Base-by-base conservation (phyloP, 2,113 vertebrate genomes). In the Lagopus muta region DNA sequence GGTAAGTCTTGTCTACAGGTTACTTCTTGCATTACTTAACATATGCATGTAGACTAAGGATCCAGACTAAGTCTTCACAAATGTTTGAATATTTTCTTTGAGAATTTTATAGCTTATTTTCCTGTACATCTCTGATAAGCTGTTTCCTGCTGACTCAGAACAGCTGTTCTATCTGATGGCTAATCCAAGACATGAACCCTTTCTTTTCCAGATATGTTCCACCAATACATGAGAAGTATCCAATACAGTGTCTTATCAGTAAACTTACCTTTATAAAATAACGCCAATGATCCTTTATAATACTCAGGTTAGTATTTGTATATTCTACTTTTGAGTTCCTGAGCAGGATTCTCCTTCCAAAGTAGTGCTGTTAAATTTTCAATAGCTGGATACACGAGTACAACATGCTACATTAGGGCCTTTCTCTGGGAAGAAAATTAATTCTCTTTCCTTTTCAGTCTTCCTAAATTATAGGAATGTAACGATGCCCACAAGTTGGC, bases 381-480 rank as follows among this genome's bases (percentile, higher is more conserved):
- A 57, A 8, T 57, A 80, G 38, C 4, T 30, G 36, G 11, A 21
- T 72, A n/a, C 40, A 57, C 1, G 3, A 55, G 16, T 78, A 11
- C 14, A 76, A 34, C 6, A 14, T 65, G 28, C 34, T 55, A 17
- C 52, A 38, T 43, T 38, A 73, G 25, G 43, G 7, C n/a, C 20
- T 25, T 40, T 52, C 10, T 76, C 40, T 70, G 36, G 18, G 13
- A 42, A 54, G 18, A 14, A 10, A 45, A 16, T 76, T 50, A n/a
- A 27, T 76, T 79, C 6, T 82, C 18, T 88, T 89, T 91, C 21
- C 12, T 73, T 90, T 86, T 65, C n/a, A 73, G 18, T 66, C n/a
- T 89, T 24, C 18, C 45, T 77, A 54, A 73, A 62, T 77, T 66
- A 40, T 27, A 52, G 58, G 48, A 82, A 43, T 8, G 50, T 42